Evolutionary conservation across 2,113 vertebrate species (phyloP).

Genomic region (Leiothrix lutea): DNA sequence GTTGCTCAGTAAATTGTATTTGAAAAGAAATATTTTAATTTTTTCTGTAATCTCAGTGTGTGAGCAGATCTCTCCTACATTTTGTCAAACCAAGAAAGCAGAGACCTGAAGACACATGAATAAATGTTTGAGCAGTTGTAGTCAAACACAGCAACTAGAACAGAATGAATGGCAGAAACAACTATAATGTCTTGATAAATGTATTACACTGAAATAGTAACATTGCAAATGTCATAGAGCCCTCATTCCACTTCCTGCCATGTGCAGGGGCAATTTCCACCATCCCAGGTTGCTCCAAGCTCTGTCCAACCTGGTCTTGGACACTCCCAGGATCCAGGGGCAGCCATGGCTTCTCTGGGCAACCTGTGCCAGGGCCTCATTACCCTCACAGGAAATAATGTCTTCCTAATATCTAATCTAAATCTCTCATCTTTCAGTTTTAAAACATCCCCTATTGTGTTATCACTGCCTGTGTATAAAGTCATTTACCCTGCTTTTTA

Average conservation of each 20-base stretch:
- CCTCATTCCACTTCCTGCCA: background rate
- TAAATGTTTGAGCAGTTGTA: background rate
- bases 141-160: background rate
- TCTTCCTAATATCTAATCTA: background rate
- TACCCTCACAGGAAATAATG: background rate
- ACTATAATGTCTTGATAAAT: background rate
- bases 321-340: fast-evolving
- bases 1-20: background rate
- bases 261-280: too few species aligned
- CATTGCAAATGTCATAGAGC: background rate
- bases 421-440: background rate
- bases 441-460: too few species aligned
- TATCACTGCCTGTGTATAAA: background rate
- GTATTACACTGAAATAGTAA: background rate
- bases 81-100: background rate
- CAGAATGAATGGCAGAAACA: background rate
- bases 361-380: fast-evolving
- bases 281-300: fast-evolving
- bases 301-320: fast-evolving
- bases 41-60: background rate
- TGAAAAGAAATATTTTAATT: background rate
- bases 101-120: background rate
- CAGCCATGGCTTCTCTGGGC: background rate
- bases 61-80: background rate
- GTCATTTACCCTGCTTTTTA: background rate